phyloP scores from a whole-genome alignment of 2,888 invertebrate genomes.

The Trilocha varians region DNA sequence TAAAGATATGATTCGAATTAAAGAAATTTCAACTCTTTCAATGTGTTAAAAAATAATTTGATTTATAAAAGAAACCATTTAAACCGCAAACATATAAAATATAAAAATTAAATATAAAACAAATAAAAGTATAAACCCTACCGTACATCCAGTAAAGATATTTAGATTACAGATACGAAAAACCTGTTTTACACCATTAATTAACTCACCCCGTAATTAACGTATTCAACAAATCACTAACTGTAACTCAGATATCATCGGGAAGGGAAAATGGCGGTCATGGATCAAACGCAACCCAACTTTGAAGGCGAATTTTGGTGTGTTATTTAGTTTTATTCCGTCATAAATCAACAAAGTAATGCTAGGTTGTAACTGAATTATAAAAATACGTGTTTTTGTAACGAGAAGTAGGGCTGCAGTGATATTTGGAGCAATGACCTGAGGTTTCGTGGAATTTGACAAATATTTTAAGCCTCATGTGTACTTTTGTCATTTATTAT shows the following conservation, averaged over 20 bases:
- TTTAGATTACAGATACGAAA: constrained; percentile 17
- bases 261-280: constrained; percentile 1
- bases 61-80: too few relatives aligned
- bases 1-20: too few relatives aligned
- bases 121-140: too few relatives aligned
- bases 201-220: constrained; percentile 55
- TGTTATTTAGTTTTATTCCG: background rate
- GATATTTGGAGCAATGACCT: too few relatives aligned
- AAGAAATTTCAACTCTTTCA: too few relatives aligned
- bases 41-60: too few relatives aligned
- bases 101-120: too few relatives aligned
- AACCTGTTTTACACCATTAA: constrained; percentile 50
- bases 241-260: constrained; percentile 42
- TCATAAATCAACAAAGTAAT: background rate
- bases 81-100: too few relatives aligned
- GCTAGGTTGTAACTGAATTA: background rate
- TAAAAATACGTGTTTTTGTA: background rate
- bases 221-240: constrained; percentile 58
- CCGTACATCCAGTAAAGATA: constrained; percentile 1
- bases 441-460: too few relatives aligned
- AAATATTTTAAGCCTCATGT: too few relatives aligned
- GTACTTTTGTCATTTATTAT: too few relatives aligned
- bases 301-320: background rate
- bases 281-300: constrained; percentile 8
- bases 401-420: too few relatives aligned